These are phyloP conservation scores for Drosophila melanocephala DNA, from an alignment of 2,888 invertebrate species.

Conservation along the genomic window DNA sequence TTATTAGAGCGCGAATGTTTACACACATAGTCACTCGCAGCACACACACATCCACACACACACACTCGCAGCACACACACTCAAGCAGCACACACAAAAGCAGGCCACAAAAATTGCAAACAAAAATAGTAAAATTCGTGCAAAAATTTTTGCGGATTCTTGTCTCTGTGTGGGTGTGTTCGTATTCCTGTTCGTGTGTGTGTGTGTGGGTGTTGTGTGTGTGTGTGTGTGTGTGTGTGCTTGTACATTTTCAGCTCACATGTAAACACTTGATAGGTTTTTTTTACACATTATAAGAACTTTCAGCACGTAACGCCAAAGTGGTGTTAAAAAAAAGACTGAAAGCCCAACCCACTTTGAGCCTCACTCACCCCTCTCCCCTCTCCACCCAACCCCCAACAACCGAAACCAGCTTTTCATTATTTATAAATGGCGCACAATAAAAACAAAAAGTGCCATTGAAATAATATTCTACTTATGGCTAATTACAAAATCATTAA, in stretches of 20 bases:
- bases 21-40: slow-evolving; percentile 8
- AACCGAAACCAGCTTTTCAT: background rate
- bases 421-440: slow-evolving; percentile 51
- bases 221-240: slow-evolving; percentile 1
- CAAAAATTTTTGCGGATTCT: slow-evolving; percentile 31
- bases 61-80: slow-evolving; percentile 5
- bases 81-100: slow-evolving; percentile 57
- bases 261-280: slow-evolving; percentile 63
- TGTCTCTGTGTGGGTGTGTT: slow-evolving; percentile 30
- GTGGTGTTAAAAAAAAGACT: slow-evolving; percentile 45
- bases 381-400: background rate
- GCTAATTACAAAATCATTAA: slow-evolving; percentile 76
- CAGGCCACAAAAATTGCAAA: slow-evolving; percentile 57
- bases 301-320: slow-evolving; percentile 58
- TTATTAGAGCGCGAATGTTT: slow-evolving; percentile 69
- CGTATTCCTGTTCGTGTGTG: background rate
- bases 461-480: slow-evolving; percentile 71
- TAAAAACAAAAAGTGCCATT: slow-evolving; percentile 58
- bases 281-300: slow-evolving; percentile 36
- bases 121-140: slow-evolving; percentile 33
- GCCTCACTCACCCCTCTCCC: background rate
- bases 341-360: slow-evolving; percentile 30
- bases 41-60: background rate
- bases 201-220: background rate
- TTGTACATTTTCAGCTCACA: slow-evolving; percentile 57